These are phyloP conservation scores for Euura lappo DNA, from an alignment of 1,140 invertebrate genomes.

Conservation along the genomic window DNA sequence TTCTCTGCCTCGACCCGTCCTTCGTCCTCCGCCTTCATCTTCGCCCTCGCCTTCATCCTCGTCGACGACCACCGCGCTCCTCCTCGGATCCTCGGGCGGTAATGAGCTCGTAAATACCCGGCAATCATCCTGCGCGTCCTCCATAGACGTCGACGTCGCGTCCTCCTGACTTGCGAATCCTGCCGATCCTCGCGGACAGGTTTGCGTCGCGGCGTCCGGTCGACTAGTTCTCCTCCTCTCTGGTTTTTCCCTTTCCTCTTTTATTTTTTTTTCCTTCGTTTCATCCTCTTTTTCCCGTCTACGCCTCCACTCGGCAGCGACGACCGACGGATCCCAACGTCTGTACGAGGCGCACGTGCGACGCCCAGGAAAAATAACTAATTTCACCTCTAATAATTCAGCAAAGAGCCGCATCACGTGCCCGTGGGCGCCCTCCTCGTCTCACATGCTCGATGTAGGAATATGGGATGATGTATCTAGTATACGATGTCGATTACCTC, in stretches of 20 bases:
- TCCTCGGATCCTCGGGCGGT: conserved; percentile 19
- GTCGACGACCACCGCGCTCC: conserved; percentile 8
- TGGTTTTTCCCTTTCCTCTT: too few species aligned
- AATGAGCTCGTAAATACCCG: conserved; percentile 32
- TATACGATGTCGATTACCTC: too few species aligned
- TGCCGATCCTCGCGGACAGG: too few species aligned
- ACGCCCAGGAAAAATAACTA: background rate
- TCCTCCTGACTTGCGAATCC: background rate
- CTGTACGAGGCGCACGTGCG: background rate
- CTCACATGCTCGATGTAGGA: too few species aligned
- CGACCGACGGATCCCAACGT: background rate
- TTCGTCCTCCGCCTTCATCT: background rate
- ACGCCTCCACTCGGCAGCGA: background rate
- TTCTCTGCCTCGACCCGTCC: background rate
- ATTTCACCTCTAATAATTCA: conserved; percentile 1
- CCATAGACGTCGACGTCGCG: too few species aligned
- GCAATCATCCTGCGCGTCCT: conserved; percentile 27
- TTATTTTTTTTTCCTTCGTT: background rate
- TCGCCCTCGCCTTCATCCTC: background rate
- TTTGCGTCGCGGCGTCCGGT: too few species aligned
- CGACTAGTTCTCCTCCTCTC: too few species aligned
- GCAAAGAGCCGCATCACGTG: background rate
- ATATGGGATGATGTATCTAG: too few species aligned
- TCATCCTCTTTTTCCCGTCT: background rate
- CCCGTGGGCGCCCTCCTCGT: too few species aligned